Evolutionary conservation across 35 echinoderm and acorn worm genomes (phyloP).

Genomic region (Acanthaster planci): DNA sequence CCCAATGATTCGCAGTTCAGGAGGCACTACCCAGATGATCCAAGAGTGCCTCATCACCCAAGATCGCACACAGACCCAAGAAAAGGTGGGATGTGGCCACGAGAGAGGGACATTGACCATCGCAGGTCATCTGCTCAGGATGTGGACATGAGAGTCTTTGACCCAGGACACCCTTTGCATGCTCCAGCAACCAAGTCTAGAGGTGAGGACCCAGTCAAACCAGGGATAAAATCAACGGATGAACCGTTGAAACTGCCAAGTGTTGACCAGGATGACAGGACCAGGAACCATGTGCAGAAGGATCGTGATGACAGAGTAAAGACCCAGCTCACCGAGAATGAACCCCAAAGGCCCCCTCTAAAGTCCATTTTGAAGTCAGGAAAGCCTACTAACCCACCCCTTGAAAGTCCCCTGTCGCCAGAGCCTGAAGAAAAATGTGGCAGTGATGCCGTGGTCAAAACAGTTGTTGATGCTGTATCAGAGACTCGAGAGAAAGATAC

Average conservation of each 20-base stretch:
- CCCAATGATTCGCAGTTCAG: background rate
- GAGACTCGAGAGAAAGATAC: background rate
- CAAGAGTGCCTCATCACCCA: background rate
- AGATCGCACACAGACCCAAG: background rate
- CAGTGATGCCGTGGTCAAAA: background rate
- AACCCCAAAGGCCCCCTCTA: background rate
- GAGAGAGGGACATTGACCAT: background rate
- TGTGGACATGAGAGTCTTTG: constrained; percentile 60
- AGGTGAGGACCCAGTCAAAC: background rate
- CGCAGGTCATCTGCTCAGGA: constrained; percentile 40
- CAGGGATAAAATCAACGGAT: background rate
- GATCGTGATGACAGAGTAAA: constrained; percentile 17
- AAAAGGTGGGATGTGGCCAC: background rate
- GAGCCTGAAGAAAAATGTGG: constrained; percentile 7
- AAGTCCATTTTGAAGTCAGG: constrained; percentile 8
- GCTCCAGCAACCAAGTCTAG: background rate
- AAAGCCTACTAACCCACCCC: background rate
- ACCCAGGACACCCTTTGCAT: constrained; percentile 31
- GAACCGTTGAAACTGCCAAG: constrained; percentile 4
- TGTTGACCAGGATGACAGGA: constrained; percentile 32
- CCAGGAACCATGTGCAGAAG: background rate
- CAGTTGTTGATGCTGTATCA: background rate
- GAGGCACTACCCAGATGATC: background rate
- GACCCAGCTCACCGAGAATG: background rate
- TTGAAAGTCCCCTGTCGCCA: background rate